Conservation (phyloP, 2,113 vertebrate genomes). For the Thamnaconus septentrionalis region DNA sequence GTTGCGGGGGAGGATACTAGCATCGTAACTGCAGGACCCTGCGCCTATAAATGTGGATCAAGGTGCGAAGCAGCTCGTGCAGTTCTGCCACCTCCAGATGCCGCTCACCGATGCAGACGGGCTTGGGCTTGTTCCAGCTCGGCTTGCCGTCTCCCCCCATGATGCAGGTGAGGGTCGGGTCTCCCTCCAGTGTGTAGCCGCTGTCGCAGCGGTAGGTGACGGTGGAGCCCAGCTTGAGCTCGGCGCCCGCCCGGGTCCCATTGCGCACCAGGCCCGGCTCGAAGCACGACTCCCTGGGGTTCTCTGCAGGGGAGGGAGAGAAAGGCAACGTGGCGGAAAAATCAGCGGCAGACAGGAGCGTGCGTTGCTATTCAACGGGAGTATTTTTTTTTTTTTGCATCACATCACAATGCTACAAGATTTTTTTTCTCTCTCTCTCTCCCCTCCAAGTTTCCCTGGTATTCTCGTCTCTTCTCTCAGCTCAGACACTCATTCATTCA, state of each 20-base stretch:
- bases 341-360: conserved; percentile 38
- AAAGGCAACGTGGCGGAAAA: conserved; percentile 55
- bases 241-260: conserved; percentile 85
- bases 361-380: conserved; percentile 24
- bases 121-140: conserved; percentile 88
- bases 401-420: conserved; percentile 21
- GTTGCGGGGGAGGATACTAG: no score
- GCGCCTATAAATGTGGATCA: conserved; percentile 41
- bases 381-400: conserved; percentile 1
- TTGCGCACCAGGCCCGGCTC: conserved; percentile 91
- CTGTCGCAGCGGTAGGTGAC: conserved; percentile 93
- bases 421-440: not conserved
- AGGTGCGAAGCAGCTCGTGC: conserved; percentile 31
- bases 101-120: conserved; percentile 88
- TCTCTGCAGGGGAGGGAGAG: conserved; percentile 79
- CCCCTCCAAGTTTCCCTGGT: conserved; percentile 11
- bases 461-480: conserved; percentile 3
- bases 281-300: conserved; percentile 97
- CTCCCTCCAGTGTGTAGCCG: conserved; percentile 90
- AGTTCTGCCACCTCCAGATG: conserved; percentile 49
- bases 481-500: conserved; percentile 23
- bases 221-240: conserved; percentile 91
- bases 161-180: conserved; percentile 87
- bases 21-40: not conserved
- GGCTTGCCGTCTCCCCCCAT: conserved; percentile 93